phyloP scores from a whole-genome alignment of 2,888 invertebrate species.

The Drosophila aldrichi region DNA sequence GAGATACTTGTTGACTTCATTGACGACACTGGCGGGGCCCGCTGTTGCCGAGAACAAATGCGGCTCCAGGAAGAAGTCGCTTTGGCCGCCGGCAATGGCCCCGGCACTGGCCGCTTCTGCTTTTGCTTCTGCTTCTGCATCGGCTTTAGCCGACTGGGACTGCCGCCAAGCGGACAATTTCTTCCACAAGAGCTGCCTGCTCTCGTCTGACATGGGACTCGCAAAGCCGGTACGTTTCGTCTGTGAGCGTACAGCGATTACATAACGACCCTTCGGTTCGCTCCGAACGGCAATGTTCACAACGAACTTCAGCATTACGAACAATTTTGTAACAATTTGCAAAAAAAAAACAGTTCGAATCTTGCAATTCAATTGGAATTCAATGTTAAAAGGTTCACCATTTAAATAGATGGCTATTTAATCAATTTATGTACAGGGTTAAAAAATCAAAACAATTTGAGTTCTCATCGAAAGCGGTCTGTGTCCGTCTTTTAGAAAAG shows the following conservation, averaged over 20 bases:
- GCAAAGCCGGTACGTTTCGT: neutral
- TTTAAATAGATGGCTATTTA: neutral
- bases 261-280: constrained; percentile 12
- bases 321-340: neutral
- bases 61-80: constrained; percentile 28
- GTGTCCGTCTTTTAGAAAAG: neutral
- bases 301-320: constrained; percentile 33
- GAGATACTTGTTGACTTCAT: neutral
- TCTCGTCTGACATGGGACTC: neutral
- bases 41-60: constrained; percentile 22
- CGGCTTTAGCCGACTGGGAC: neutral
- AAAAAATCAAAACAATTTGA: neutral
- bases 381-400: neutral
- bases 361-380: neutral
- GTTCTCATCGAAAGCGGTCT: neutral
- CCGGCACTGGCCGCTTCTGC: neutral
- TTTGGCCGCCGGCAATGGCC: neutral
- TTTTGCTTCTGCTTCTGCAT: neutral
- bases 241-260: constrained; percentile 11
- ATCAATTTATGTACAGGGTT: neutral
- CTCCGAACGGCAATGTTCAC: constrained; percentile 21
- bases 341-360: neutral
- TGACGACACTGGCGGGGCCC: neutral
- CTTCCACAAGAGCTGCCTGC: neutral
- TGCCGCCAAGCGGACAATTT: neutral